Conservation (phyloP, 2,113 vertebrate genomes). For the Empidonax alnorum region DNA sequence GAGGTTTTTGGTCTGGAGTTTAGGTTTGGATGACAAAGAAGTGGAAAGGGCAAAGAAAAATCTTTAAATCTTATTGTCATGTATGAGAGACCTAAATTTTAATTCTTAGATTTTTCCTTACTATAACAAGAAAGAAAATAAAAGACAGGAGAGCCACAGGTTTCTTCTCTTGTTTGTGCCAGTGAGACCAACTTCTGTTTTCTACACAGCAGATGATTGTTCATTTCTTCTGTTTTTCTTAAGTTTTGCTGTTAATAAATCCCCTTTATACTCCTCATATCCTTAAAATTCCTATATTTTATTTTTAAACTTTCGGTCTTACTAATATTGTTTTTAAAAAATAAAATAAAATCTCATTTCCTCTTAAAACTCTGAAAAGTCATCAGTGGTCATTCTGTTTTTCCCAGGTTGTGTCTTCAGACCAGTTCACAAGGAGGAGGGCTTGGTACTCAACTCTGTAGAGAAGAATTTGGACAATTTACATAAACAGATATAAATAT, state of each 20-base stretch:
- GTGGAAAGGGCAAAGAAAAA: neutral
- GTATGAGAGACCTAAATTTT: neutral
- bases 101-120: neutral
- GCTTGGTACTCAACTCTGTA: neutral
- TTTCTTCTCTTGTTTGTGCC: neutral
- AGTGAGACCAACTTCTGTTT: neutral
- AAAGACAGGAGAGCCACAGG: neutral
- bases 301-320: neutral
- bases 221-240: neutral
- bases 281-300: neutral
- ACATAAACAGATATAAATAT: slow-evolving; percentile 9
- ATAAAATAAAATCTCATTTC: neutral
- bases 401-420: neutral
- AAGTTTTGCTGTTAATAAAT: neutral
- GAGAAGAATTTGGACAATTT: slow-evolving; percentile 2
- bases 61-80: neutral
- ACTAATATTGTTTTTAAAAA: neutral
- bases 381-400: neutral
- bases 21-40: neutral
- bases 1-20: neutral
- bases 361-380: neutral
- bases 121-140: neutral
- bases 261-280: neutral
- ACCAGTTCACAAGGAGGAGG: neutral
- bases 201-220: neutral